phyloP scores from a whole-genome alignment of 2,797 vertebrate species.

The Paedocypris micromegethes region DNA sequence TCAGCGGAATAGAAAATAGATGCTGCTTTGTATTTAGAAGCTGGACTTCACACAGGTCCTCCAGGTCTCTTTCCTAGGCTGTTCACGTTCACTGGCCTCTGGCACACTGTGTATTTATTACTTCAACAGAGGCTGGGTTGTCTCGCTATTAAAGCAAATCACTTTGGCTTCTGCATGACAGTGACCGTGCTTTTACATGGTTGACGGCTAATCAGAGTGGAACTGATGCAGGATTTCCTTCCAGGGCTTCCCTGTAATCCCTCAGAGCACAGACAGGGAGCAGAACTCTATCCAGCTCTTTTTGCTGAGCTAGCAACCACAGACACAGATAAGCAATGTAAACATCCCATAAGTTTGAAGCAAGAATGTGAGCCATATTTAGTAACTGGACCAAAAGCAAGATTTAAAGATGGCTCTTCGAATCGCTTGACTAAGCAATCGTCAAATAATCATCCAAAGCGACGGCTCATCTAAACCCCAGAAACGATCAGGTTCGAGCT shows the following conservation, averaged over 20 bases:
- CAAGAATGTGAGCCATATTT: too few relatives aligned
- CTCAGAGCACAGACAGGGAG: conserved; percentile 4
- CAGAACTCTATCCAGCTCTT: conserved; percentile 3
- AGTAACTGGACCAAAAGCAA: too few relatives aligned
- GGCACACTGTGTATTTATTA: conserved; percentile 69
- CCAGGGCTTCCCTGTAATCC: conserved; percentile 41
- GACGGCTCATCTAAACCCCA: too few relatives aligned
- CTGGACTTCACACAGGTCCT: conserved; percentile 16
- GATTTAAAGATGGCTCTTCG: too few relatives aligned
- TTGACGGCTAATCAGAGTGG: conserved; percentile 55
- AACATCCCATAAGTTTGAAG: not conserved
- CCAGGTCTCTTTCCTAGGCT: conserved; percentile 40
- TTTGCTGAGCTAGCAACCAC: not conserved
- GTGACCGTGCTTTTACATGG: conserved; percentile 56
- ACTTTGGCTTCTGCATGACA: conserved; percentile 61
- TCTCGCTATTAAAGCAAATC: conserved; percentile 64
- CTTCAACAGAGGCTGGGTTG: conserved; percentile 62
- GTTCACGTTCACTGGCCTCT: conserved; percentile 55
- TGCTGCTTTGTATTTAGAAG: conserved; percentile 21
- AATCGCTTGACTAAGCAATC: too few relatives aligned
- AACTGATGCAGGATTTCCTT: conserved; percentile 61
- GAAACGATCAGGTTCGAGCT: too few relatives aligned
- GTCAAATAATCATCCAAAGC: too few relatives aligned
- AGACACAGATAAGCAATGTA: conserved; percentile 1
- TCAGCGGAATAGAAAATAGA: not conserved